These are phyloP conservation scores for Zingel zingel DNA, from an alignment of 2,113 vertebrate species.

Conservation along the genomic window DNA sequence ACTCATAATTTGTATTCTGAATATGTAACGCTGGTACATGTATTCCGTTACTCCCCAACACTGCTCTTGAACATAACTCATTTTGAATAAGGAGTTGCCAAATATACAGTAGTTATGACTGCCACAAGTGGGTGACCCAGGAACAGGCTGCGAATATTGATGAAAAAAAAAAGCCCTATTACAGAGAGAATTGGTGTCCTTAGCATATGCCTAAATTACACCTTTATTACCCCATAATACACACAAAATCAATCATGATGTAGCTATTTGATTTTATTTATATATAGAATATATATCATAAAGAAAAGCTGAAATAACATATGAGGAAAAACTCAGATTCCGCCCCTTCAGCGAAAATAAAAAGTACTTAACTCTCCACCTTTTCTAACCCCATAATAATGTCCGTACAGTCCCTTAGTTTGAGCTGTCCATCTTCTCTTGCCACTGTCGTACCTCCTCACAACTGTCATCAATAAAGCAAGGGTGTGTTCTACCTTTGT, in stretches of 20 bases:
- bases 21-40: too few species aligned
- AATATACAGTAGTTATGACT: background rate
- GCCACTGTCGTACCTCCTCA: conserved; percentile 42
- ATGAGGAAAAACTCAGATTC: background rate
- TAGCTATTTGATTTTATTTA: background rate
- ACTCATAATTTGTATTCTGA: too few species aligned
- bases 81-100: background rate
- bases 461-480: conserved; percentile 64
- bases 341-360: background rate
- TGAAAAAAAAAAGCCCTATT: background rate
- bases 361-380: background rate
- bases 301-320: background rate
- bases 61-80: background rate
- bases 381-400: conserved; percentile 26
- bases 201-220: background rate
- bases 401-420: background rate
- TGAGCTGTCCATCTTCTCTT: conserved; percentile 30
- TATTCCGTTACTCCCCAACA: too few species aligned
- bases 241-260: background rate
- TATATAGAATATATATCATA: background rate
- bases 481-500: conserved; percentile 50
- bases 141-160: background rate
- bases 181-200: background rate
- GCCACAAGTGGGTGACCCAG: background rate
- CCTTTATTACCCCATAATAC: background rate